A percentile compares a stretch with the other conserved stretches of the same genome.
Evolutionary conservation across 1,140 invertebrate genomes (phyloP).

Genomic region (Penaeus chinensis): DNA sequence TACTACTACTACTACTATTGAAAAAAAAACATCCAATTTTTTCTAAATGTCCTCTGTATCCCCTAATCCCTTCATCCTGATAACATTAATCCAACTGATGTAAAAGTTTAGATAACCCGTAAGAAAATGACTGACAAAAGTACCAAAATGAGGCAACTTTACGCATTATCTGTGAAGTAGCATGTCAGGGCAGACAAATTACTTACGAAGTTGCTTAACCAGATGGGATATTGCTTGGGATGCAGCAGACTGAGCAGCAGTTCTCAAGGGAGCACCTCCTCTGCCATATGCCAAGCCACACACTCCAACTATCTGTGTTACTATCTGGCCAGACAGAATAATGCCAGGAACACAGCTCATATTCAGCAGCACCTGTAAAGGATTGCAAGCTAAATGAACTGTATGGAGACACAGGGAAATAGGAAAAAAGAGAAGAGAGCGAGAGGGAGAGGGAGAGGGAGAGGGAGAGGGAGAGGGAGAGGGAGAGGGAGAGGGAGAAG

Average conservation of each 20-base stretch:
- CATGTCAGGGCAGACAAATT: background rate
- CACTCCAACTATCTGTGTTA: constrained; percentile 80
- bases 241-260: constrained; percentile 84
- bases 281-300: constrained; percentile 81
- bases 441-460: no score
- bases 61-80: background rate
- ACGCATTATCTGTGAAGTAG: background rate
- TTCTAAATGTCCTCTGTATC: no score
- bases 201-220: constrained; percentile 80
- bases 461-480: no score
- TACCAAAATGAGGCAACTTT: background rate
- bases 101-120: background rate
- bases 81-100: background rate
- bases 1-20: no score
- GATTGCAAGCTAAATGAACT: constrained; percentile 24
- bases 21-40: no score
- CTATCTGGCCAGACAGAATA: constrained; percentile 84
- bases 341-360: constrained; percentile 83
- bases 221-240: constrained; percentile 85
- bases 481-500: no score
- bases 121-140: background rate
- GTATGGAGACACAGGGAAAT: background rate
- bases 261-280: constrained; percentile 81
- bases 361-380: constrained; percentile 80
- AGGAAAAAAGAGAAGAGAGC: no score